phyloP scores from a whole-genome alignment of 2,113 vertebrate genomes.

The Mastomys coucha region DNA sequence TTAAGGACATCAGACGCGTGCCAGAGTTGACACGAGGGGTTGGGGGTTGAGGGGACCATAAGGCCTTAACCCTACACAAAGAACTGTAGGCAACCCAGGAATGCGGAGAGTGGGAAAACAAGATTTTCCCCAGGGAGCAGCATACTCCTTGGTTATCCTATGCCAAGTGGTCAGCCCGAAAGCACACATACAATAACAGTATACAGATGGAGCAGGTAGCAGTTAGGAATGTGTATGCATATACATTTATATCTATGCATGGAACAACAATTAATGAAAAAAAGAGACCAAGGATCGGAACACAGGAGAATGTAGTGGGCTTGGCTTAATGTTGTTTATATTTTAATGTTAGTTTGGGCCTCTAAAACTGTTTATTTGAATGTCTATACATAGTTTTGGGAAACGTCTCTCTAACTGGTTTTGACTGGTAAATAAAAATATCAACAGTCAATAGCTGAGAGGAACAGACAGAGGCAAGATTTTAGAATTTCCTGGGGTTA shows the following conservation, averaged over 20 bases:
- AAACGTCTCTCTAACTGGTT: no score
- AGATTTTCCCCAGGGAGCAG: no score
- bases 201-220: not conserved
- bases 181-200: not conserved
- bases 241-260: not conserved
- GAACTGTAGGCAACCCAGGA: not conserved
- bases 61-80: not conserved
- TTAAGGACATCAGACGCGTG: not conserved
- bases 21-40: no score
- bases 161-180: not conserved
- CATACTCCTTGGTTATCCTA: not conserved
- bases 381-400: no score
- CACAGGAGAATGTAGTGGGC: not conserved
- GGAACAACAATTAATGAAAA: not conserved
- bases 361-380: no score
- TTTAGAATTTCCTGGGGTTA: no score
- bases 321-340: no score
- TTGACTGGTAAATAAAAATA: no score
- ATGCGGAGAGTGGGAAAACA: no score
- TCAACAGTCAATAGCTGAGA: no score
- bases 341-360: not conserved
- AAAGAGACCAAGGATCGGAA: not conserved
- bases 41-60: not conserved
- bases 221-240: no score
- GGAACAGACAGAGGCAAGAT: no score